Percentiles rank a stretch among this genome's conserved stretches.
These are phyloP conservation scores for Tor tambroides DNA, from an alignment of 2,113 vertebrate species.

Conservation along the genomic window DNA sequence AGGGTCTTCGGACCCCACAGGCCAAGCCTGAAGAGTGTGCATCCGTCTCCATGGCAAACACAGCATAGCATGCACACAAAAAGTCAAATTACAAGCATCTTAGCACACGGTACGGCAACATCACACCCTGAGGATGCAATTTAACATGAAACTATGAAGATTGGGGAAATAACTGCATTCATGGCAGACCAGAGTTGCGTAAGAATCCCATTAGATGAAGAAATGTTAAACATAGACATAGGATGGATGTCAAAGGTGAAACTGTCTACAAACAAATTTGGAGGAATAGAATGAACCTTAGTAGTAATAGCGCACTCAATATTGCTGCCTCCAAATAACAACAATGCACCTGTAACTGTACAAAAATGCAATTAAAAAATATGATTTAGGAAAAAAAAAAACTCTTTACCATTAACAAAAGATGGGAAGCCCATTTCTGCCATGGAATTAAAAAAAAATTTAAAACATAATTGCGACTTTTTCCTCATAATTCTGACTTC, in stretches of 20 bases:
- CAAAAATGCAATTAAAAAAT: too few species aligned
- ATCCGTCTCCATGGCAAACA: conserved; percentile 57
- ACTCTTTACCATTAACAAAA: too few species aligned
- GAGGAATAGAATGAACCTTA: background rate
- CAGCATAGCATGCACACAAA: conserved; percentile 44
- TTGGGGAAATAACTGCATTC: background rate
- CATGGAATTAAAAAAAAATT: too few species aligned
- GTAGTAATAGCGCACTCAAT: background rate
- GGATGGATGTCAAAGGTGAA: background rate
- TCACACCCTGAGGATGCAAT: background rate
- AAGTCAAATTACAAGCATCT: conserved; percentile 32
- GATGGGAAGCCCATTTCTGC: too few species aligned
- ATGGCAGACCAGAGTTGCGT: background rate
- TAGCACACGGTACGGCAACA: conserved; percentile 23
- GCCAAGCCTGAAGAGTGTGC: conserved; percentile 49
- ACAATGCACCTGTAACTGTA: background rate
- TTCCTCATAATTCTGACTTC: too few species aligned
- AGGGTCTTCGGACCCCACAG: conserved; percentile 29
- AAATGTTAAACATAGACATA: background rate
- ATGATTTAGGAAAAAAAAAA: too few species aligned
- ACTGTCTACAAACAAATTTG: conserved; percentile 4
- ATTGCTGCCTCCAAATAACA: background rate
- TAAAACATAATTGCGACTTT: too few species aligned
- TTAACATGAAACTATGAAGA: conserved; percentile 29
- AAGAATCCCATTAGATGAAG: conserved; percentile 14